These are phyloP conservation scores for Cichlasoma orientale DNA, from an alignment of 2,797 vertebrate species.

Conservation along the genomic window DNA sequence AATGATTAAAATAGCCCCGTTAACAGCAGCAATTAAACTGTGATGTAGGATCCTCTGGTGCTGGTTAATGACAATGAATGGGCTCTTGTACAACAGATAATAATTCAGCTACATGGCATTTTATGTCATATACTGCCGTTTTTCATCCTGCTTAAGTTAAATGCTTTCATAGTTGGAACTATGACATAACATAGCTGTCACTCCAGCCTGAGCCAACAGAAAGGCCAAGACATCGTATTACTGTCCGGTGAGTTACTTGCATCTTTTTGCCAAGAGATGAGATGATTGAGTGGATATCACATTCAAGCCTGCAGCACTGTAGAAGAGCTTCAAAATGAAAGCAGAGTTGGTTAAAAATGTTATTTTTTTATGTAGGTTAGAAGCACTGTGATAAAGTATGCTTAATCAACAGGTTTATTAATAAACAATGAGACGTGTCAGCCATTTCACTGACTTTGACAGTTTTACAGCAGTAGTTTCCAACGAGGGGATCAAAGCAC, in stretches of 20 bases:
- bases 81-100: neutral
- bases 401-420: neutral
- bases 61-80: neutral
- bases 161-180: neutral
- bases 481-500: neutral
- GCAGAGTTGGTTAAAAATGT: neutral
- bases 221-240: neutral
- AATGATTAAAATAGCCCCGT: neutral
- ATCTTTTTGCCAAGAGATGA: neutral
- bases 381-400: neutral
- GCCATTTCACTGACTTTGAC: neutral
- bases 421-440: neutral
- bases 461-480: neutral
- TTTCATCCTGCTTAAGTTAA: constrained; percentile 4
- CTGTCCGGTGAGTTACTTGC: constrained; percentile 7
- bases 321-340: neutral
- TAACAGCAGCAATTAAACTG: neutral
- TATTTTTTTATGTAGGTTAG: neutral
- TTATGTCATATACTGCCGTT: neutral
- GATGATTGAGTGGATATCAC: neutral
- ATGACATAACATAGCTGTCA: neutral
- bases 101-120: neutral
- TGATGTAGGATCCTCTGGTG: neutral
- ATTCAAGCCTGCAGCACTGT: neutral
- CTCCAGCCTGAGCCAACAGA: neutral